A percentile compares a stretch with the other conserved stretches of the same genome.
phyloP scores from a whole-genome alignment of 2,113 vertebrate genomes.

The Uropsilus gracilis region DNA sequence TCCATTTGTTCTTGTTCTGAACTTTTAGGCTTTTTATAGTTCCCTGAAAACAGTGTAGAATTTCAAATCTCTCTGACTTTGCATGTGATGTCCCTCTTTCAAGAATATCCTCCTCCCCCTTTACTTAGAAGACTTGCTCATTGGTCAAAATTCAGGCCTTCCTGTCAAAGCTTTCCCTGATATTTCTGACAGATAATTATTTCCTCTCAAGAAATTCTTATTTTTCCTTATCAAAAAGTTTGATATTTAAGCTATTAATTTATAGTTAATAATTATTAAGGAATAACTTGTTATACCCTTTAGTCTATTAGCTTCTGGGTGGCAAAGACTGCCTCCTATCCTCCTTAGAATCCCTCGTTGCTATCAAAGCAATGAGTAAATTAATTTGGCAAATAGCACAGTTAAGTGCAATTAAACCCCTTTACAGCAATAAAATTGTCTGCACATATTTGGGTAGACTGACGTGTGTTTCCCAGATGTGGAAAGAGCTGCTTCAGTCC shows the following conservation, averaged over 20 bases:
- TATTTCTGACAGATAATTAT: not conserved
- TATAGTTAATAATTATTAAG: constrained; percentile 22
- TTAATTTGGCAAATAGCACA: not conserved
- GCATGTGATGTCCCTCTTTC: not conserved
- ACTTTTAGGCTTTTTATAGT: not conserved
- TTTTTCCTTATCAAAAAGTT: not conserved
- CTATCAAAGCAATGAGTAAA: not conserved
- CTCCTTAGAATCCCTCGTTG: not conserved
- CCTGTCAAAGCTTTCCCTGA: not conserved
- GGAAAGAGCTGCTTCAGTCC: not conserved
- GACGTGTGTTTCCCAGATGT: not conserved
- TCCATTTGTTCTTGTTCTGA: not conserved
- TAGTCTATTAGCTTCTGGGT: not conserved
- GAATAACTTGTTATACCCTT: not conserved
- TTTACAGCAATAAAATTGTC: not conserved
- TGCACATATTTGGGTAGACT: not conserved
- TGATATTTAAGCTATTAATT: not conserved
- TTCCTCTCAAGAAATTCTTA: not conserved
- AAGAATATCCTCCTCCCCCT: not conserved
- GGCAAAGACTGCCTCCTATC: not conserved
- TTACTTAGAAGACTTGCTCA: not conserved
- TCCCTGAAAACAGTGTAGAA: not conserved
- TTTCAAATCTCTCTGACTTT: constrained; percentile 10
- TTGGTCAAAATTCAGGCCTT: not conserved
- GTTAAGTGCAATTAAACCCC: not conserved